A percentile compares a stretch with the other conserved stretches of the same genome.
These are phyloP conservation scores for Agriopis aurantiaria DNA, from an alignment of 2,888 invertebrate species.

Conservation along the genomic window DNA sequence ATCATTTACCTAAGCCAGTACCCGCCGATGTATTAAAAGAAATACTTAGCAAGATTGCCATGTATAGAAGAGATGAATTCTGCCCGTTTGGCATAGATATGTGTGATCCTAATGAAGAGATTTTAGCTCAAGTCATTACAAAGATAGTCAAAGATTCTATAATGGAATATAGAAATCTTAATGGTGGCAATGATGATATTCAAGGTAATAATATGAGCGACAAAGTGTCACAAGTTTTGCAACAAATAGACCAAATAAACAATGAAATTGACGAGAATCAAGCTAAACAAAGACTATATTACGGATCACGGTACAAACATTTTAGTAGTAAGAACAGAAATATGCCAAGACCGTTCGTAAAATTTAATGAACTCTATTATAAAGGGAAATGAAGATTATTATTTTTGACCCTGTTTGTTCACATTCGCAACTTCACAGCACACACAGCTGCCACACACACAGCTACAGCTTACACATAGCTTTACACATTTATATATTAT, in stretches of 20 bases:
- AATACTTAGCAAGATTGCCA: neutral
- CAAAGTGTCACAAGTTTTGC: neutral
- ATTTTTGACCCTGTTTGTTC: too few species aligned
- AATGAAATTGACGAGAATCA: neutral
- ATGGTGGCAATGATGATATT: neutral
- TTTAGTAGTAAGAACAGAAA: neutral
- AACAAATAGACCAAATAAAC: neutral
- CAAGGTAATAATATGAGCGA: neutral
- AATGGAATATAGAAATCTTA: neutral
- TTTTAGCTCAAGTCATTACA: neutral
- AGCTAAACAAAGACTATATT: neutral
- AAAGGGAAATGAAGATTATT: too few species aligned
- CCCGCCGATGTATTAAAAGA: neutral
- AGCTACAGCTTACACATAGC: too few species aligned
- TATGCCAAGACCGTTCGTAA: too few species aligned
- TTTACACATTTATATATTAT: too few species aligned
- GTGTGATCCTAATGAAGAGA: neutral
- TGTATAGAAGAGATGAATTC: neutral
- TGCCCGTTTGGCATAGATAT: conserved; percentile 1
- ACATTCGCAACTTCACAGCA: too few species aligned
- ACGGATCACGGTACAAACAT: neutral
- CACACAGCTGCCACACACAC: too few species aligned
- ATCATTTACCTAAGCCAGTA: neutral
- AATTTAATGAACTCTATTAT: too few species aligned
- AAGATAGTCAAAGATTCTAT: neutral